Percentiles rank a stretch among this genome's conserved stretches.
These are phyloP conservation scores for Lethrus apterus DNA, from an alignment of 1,140 invertebrate genomes.

Conservation along the genomic window DNA sequence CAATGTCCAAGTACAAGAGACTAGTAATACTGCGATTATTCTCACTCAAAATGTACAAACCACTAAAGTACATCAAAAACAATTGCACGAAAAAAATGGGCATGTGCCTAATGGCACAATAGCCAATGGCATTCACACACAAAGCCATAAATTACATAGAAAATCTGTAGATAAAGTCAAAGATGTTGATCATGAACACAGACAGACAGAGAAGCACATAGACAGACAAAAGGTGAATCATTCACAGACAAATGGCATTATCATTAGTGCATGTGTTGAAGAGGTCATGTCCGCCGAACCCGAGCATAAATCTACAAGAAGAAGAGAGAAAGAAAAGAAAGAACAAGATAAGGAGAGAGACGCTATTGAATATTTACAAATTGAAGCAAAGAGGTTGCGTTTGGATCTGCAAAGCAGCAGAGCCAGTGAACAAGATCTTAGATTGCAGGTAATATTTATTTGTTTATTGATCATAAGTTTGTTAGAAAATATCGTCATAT, in stretches of 20 bases:
- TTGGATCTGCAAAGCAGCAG: conserved; percentile 68
- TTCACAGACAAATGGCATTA: conserved; percentile 33
- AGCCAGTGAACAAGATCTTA: conserved; percentile 75
- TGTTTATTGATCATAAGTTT: not conserved
- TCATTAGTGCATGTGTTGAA: conserved; percentile 20
- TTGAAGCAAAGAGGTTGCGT: conserved; percentile 74
- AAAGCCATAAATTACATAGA: conserved; percentile 30
- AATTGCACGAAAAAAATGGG: conserved; percentile 34
- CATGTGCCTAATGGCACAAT: conserved; percentile 36
- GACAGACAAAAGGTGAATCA: conserved; percentile 31
- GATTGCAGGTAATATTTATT: conserved; percentile 67
- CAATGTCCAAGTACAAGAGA: conserved; percentile 7
- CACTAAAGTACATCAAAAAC: conserved; percentile 22
- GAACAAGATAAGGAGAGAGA: conserved; percentile 49
- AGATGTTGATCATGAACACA: conserved; percentile 32
- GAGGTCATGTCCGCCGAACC: conserved; percentile 17
- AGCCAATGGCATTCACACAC: conserved; percentile 26
- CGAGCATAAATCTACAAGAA: conserved; percentile 27
- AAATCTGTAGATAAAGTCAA: conserved; percentile 35
- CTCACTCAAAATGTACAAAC: conserved; percentile 10
- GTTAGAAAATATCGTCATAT: not conserved
- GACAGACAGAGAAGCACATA: conserved; percentile 29
- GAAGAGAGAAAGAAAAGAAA: conserved; percentile 43
- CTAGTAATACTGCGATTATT: not conserved
- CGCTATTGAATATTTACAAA: conserved; percentile 41